Percentiles rank a stretch among this genome's conserved stretches.
Evolutionary conservation across 1,140 invertebrate genomes (phyloP).

Genomic region (Drosophila elegans): DNA sequence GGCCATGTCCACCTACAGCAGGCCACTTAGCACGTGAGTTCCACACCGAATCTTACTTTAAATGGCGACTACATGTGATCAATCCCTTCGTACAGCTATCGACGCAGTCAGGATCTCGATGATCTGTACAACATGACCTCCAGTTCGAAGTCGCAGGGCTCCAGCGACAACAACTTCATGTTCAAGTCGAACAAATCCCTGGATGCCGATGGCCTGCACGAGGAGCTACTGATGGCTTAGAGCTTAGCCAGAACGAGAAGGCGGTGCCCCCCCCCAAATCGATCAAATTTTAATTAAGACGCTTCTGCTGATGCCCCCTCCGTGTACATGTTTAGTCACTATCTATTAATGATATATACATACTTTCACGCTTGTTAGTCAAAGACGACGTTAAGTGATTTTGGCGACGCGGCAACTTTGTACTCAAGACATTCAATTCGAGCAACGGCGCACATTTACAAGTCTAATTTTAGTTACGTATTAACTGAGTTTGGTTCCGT

Average conservation of each 20-base stretch:
- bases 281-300: conserved; percentile 37
- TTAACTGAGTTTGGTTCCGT: conserved; percentile 8
- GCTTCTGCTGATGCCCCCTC: conserved; percentile 32
- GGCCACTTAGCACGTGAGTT: conserved; percentile 81
- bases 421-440: conserved; percentile 35
- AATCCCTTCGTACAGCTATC: conserved; percentile 52
- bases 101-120: conserved; percentile 86
- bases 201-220: conserved; percentile 61
- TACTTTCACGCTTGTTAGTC: conserved; percentile 44
- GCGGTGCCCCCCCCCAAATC: neutral
- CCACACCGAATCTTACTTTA: rapidly evolving
- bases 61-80: neutral
- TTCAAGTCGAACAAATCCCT: conserved; percentile 81
- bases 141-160: conserved; percentile 86
- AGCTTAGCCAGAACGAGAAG: neutral
- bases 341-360: conserved; percentile 5
- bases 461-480: conserved; percentile 15
- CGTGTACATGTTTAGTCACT: conserved; percentile 49
- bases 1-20: conserved; percentile 75
- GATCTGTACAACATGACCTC: conserved; percentile 86
- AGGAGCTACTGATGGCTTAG: conserved; percentile 75
- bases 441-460: conserved; percentile 12
- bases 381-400: conserved; percentile 31
- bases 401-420: conserved; percentile 28
- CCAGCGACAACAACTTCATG: conserved; percentile 78